These are phyloP conservation scores for Pteronura brasiliensis DNA, from an alignment of 2,113 vertebrate genomes.

Conservation along the genomic window DNA sequence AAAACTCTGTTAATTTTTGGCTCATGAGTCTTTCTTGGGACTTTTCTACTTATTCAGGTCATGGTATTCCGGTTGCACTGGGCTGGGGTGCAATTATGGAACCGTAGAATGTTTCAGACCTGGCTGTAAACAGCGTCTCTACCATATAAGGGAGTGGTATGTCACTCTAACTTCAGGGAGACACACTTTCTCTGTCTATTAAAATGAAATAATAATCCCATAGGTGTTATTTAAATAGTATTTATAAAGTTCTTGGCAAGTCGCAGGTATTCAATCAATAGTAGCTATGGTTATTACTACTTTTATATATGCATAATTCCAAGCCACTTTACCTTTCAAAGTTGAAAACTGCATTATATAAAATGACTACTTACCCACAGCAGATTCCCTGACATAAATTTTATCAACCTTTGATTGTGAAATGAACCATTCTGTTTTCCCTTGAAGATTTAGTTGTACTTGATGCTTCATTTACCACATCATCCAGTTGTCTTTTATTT, in stretches of 20 bases:
- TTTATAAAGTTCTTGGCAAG: neutral
- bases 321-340: neutral
- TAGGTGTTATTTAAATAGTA: neutral
- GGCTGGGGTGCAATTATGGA: neutral
- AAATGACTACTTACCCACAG: neutral
- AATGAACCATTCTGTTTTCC: neutral
- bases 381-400: neutral
- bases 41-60: neutral
- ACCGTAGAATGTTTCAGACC: neutral
- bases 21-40: neutral
- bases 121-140: neutral
- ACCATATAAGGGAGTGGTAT: neutral
- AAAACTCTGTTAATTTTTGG: neutral
- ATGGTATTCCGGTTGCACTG: neutral
- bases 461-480: neutral
- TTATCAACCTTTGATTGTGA: neutral
- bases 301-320: neutral
- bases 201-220: conserved; percentile 2
- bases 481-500: neutral
- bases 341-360: conserved; percentile 1
- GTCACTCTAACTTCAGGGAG: neutral
- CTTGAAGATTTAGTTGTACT: neutral
- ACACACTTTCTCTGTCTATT: neutral
- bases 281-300: neutral
- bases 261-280: neutral